phyloP scores from a whole-genome alignment of 2,797 vertebrate genomes.

The Oreochromis mossambicus region DNA sequence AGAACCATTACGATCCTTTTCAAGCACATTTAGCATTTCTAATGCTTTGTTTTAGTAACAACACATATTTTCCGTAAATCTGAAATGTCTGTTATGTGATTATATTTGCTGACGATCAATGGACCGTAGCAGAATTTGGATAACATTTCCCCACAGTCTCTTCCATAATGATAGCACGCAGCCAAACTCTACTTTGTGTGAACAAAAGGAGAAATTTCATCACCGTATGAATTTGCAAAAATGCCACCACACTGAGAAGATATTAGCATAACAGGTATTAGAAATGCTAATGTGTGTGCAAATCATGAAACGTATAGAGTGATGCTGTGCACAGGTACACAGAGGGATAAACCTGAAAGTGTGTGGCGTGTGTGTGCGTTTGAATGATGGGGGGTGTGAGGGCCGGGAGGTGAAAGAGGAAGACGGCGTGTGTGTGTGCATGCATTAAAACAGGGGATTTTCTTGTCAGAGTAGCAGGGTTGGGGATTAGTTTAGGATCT shows the following conservation, averaged over 20 bases:
- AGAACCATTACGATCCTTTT: neutral
- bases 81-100: constrained; percentile 33
- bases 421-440: constrained; percentile 51
- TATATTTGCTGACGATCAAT: constrained; percentile 55
- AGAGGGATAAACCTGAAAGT: constrained; percentile 16
- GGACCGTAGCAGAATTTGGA: constrained; percentile 39
- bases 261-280: constrained; percentile 28
- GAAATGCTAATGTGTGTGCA: neutral
- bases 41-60: constrained; percentile 8
- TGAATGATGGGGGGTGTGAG: constrained; percentile 11
- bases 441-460: constrained; percentile 80
- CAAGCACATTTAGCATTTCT: neutral
- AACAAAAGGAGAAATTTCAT: constrained; percentile 36
- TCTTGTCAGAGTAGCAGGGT: constrained; percentile 77
- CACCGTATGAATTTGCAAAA: constrained; percentile 13
- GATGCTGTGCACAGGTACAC: constrained; percentile 45
- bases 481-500: constrained; percentile 79
- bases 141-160: constrained; percentile 30
- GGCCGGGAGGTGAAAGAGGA: constrained; percentile 29
- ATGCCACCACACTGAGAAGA: neutral
- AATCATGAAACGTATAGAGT: constrained; percentile 7
- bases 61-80: neutral
- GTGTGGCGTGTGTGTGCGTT: neutral
- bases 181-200: constrained; percentile 3
- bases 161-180: neutral